Evolutionary conservation across 2,113 vertebrate genomes (phyloP).

Genomic region (Notarius lentiginosus): DNA sequence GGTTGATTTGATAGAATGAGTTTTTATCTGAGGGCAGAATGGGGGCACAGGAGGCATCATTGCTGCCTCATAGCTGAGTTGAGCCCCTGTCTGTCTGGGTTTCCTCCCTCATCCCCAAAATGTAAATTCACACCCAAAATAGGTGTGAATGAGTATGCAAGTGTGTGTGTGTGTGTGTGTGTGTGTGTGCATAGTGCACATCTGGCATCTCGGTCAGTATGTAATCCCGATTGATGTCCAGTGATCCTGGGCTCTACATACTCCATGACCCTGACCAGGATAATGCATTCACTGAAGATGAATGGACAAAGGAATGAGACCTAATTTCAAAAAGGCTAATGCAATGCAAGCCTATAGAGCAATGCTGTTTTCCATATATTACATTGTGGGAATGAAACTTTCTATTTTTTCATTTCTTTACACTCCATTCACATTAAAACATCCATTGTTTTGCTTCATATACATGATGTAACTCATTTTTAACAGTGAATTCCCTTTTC

Average conservation of each 20-base stretch:
- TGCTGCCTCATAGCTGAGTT: neutral
- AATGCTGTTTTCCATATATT: neutral
- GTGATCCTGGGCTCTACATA: neutral
- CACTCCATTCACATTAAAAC: neutral
- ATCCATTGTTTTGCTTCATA: neutral
- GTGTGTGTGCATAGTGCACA: neutral
- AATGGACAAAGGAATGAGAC: neutral
- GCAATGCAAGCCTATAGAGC: neutral
- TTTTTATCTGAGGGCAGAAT: neutral
- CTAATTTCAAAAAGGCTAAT: neutral
- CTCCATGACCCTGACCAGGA: neutral
- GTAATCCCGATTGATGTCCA: neutral
- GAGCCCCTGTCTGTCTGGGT: neutral
- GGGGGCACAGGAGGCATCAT: neutral
- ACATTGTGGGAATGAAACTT: neutral
- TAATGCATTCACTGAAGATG: neutral
- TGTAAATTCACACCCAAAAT: neutral
- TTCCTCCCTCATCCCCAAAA: neutral
- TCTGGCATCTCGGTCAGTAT: neutral
- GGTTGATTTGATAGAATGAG: neutral
- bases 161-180: neutral
- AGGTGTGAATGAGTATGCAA: neutral
- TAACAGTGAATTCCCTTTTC: neutral
- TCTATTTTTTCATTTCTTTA: neutral
- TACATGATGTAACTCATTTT: neutral